Evolutionary conservation across 2,888 invertebrate genomes (phyloP).

Genomic region (Protophormia terraenovae): DNA sequence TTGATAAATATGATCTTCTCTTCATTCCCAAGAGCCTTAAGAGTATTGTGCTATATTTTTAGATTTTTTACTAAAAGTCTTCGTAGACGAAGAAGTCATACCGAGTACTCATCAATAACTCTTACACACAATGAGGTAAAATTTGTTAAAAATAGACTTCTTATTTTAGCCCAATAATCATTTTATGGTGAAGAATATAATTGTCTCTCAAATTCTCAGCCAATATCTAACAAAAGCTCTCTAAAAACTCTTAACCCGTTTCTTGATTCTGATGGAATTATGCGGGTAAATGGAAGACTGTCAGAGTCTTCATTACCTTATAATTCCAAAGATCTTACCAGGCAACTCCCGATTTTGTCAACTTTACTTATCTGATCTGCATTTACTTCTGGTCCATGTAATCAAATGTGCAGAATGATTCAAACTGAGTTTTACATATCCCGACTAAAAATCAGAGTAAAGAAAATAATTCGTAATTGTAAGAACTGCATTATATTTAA

Average conservation of each 20-base stretch:
- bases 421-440: too few species aligned
- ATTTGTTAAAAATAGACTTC: neutral
- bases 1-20: conserved; percentile 1
- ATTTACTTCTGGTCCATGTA: too few species aligned
- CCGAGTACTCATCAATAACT: neutral
- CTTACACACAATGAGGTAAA: neutral
- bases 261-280: neutral
- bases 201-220: neutral
- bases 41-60: conserved; percentile 17
- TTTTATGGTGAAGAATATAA: neutral
- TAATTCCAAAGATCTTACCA: neutral
- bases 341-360: too few species aligned
- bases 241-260: neutral
- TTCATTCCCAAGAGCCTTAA: neutral
- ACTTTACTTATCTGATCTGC: too few species aligned
- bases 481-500: neutral
- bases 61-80: neutral
- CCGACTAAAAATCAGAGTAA: too few species aligned
- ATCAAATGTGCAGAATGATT: too few species aligned
- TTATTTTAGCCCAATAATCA: too few species aligned
- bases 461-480: neutral
- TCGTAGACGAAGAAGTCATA: neutral
- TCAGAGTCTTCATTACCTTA: neutral
- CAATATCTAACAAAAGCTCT: neutral
- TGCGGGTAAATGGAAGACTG: neutral